Conservation (phyloP, 2,797 vertebrate genomes). For the Cacajao melanocephalus region DNA sequence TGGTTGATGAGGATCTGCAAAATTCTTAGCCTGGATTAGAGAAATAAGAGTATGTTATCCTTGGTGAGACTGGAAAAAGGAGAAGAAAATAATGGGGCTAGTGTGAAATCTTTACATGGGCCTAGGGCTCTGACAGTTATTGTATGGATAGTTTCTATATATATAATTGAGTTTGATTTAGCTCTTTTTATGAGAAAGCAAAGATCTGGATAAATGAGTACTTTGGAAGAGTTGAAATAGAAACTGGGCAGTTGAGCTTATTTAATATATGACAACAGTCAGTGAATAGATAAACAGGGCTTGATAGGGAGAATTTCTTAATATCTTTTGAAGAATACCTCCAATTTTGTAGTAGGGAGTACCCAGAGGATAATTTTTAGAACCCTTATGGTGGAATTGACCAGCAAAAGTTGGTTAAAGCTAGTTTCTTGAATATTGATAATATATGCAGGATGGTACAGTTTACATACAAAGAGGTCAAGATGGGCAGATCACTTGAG, state of each 20-base stretch:
- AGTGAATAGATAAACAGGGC: background rate
- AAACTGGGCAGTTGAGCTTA: background rate
- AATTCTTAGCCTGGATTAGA: conserved; percentile 13
- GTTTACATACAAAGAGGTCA: background rate
- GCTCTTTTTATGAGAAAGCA: conserved; percentile 4
- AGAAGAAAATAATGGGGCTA: background rate
- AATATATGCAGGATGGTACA: background rate
- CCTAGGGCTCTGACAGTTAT: background rate
- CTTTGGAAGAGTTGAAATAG: conserved; percentile 29
- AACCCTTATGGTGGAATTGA: background rate
- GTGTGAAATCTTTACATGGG: background rate
- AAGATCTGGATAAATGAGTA: background rate
- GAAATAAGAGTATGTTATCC: background rate
- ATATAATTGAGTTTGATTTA: conserved; percentile 24
- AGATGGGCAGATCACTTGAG: no score
- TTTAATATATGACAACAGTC: background rate
- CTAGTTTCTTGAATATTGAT: background rate
- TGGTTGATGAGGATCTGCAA: background rate
- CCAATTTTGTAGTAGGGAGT: conserved; percentile 25
- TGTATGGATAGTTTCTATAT: background rate
- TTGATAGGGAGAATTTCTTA: conserved; percentile 42
- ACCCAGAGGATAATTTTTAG: background rate
- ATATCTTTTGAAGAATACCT: conserved; percentile 45
- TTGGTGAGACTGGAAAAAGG: conserved; percentile 5
- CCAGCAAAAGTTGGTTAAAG: conserved; percentile 26